These are phyloP conservation scores for Nyleta sp. DNA, from an alignment of 2,888 invertebrate species.

Conservation along the genomic window DNA sequence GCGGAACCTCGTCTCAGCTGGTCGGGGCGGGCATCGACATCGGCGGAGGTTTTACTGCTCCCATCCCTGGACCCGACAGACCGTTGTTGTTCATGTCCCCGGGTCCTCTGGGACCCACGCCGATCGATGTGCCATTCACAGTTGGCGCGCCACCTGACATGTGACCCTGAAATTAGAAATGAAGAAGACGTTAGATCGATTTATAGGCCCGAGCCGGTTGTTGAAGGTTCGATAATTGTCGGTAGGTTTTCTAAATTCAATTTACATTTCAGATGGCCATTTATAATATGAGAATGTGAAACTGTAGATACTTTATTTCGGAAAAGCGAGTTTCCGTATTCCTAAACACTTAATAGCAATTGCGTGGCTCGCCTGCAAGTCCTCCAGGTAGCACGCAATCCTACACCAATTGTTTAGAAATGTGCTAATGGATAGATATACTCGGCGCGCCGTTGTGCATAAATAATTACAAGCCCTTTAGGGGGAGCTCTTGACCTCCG, in stretches of 20 bases:
- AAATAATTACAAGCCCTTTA: slow-evolving; percentile 51
- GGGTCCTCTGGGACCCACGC: slow-evolving; percentile 77
- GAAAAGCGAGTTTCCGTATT: not conserved
- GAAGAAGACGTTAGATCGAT: not conserved
- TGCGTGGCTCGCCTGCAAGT: slow-evolving; percentile 1
- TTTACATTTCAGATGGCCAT: no score
- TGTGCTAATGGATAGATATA: slow-evolving; percentile 49
- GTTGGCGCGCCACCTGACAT: slow-evolving; percentile 78
- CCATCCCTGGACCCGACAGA: slow-evolving; percentile 78
- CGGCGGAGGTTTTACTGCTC: slow-evolving; percentile 79
- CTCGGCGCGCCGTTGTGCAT: slow-evolving; percentile 43
- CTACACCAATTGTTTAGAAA: slow-evolving; percentile 45
- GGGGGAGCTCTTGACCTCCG: slow-evolving; percentile 49
- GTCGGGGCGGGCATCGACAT: slow-evolving; percentile 81
- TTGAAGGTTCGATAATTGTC: no score
- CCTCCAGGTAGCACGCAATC: slow-evolving; percentile 3
- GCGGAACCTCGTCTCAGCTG: slow-evolving; percentile 81
- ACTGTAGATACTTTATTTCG: not conserved
- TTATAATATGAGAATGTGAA: no score
- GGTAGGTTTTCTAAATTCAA: no score
- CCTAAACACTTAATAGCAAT: slow-evolving; percentile 7
- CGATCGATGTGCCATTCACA: slow-evolving; percentile 77
- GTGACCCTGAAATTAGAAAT: slow-evolving; percentile 76
- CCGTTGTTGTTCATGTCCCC: slow-evolving; percentile 82
- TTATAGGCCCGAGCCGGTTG: not conserved